These are phyloP conservation scores for Magallana nippona DNA, from an alignment of 2,888 invertebrate genomes.

Conservation along the genomic window DNA sequence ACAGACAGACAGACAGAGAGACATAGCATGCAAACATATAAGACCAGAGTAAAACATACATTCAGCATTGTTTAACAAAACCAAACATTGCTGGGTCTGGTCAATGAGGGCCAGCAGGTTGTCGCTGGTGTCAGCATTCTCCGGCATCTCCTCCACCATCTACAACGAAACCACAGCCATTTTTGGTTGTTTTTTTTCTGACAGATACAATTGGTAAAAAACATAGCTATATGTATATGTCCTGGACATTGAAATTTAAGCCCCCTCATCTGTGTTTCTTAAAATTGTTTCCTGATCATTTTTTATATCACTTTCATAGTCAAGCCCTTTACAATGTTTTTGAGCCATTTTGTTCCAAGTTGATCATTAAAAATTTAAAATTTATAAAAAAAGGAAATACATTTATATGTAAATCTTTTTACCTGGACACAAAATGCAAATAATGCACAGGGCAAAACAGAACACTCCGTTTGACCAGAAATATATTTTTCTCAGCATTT, in stretches of 20 bases:
- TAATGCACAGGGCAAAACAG: slow-evolving; percentile 15
- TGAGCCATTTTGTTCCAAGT: no score
- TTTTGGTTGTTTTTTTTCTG: background rate
- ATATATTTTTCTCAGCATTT: no score
- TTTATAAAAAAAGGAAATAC: no score
- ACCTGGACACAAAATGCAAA: slow-evolving; percentile 13
- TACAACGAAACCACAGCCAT: background rate
- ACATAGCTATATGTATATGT: no score
- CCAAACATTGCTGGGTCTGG: slow-evolving; percentile 40
- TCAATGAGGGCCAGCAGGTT: slow-evolving; percentile 23
- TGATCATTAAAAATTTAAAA: no score
- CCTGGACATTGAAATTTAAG: no score
- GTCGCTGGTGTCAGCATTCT: slow-evolving; percentile 32
- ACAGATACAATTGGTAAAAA: no score
- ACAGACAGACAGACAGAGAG: background rate
- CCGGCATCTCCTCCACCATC: slow-evolving; percentile 37
- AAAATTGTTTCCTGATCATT: no score
- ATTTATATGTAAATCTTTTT: background rate
- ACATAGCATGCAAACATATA: background rate
- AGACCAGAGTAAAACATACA: slow-evolving; percentile 39
- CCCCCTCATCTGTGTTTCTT: no score
- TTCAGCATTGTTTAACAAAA: slow-evolving; percentile 44
- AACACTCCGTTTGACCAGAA: no score
- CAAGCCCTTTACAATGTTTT: no score
- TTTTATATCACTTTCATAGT: no score